A percentile compares a stretch with the other conserved stretches of the same genome.
Evolutionary conservation across 2,888 invertebrate species (phyloP).

Genomic region (Parascotia fuliginaria): DNA sequence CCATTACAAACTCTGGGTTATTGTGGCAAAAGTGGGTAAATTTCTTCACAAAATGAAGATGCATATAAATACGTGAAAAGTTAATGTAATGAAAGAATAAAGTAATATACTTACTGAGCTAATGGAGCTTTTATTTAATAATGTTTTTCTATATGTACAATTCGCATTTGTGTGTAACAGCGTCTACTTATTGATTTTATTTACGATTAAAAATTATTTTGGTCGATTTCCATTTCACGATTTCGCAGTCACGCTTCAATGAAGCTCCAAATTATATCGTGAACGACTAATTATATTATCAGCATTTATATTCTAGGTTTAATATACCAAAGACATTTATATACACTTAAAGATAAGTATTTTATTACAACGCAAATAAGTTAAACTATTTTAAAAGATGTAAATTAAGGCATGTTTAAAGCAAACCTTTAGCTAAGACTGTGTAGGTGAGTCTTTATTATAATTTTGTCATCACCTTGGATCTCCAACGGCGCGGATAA

Average conservation of each 20-base stretch:
- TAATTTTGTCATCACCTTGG: constrained; percentile 72
- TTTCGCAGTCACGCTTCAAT: too few species aligned
- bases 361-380: not conserved
- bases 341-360: not conserved
- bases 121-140: not conserved
- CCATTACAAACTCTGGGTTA: constrained; percentile 5
- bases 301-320: too few species aligned
- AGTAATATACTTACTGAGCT: not conserved
- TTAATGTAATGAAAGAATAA: not conserved
- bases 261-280: too few species aligned
- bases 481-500: constrained; percentile 75
- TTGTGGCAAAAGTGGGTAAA: constrained; percentile 1
- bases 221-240: too few species aligned
- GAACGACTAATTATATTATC: too few species aligned
- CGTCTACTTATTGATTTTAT: too few species aligned
- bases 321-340: too few species aligned
- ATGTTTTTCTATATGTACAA: too few species aligned
- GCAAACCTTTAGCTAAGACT: constrained; percentile 21
- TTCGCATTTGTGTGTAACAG: too few species aligned
- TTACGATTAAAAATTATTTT: too few species aligned
- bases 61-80: not conserved
- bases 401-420: constrained; percentile 19
- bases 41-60: constrained; percentile 1
- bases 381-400: not conserved
- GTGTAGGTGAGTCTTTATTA: constrained; percentile 53